Evolutionary conservation across 2,888 invertebrate genomes (phyloP), one percentile per base, ranked within the genome.

Genomic region (Phragmatobia fuliginosa): DNA sequence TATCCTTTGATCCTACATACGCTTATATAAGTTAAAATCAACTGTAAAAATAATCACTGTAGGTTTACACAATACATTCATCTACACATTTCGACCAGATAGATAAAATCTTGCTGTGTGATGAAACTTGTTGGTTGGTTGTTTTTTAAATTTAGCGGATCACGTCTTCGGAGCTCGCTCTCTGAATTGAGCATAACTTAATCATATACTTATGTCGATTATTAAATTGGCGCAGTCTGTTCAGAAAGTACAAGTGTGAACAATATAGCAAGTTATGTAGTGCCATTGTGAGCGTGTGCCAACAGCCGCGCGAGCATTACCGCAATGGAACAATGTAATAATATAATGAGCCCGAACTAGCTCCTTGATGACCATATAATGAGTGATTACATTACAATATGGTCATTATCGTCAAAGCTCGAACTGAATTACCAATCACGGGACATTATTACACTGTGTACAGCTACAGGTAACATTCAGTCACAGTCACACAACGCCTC

Each of bases 301-400:
- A 61, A 45, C 28, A 49, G 16, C n/a, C 28, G 21, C n/a, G 61
- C 21, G 25, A 52, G 25, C 68, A 52, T 68, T 65, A 68, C 36
- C 64, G 36, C 31, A 60, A 64, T 59, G 25, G 33, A 5, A 68
- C 67, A 62, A 63, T 59, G 33, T 31, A 62, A 68, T 68, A 21
- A 64, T 49, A 6, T 60, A 68, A 64, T 36, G 16, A 64, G n/a
- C 38, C 32, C 38, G 41, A 64, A 60, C 52, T 49, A 64, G 68
- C 60, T 45, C 36, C 16, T 64, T 68, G 68, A 68, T 68, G 68
- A 49, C 64, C 68, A 64, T 60, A 64, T 68, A 68, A 68, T 68
- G 64, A 64, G 68, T 56, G 52, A 67, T 62, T 67, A 58, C 58
- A 45, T 49, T 52, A 49, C 36, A 62, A 28, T 45, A 33, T 49